phyloP scores from a whole-genome alignment of 64 coral and sea anemone genomes.

The Montipora cactus region DNA sequence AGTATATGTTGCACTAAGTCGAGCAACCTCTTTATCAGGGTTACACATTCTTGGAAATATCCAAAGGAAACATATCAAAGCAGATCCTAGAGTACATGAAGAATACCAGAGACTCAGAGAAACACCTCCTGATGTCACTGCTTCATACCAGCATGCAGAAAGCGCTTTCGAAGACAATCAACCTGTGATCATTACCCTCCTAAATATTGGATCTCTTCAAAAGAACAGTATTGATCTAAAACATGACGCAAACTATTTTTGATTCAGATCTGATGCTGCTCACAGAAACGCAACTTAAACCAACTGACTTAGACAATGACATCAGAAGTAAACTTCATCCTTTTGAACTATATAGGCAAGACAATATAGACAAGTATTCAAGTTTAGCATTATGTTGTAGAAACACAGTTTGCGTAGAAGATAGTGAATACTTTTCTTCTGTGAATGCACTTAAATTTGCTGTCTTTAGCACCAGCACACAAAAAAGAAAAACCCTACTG shows the following conservation, averaged over 20 bases:
- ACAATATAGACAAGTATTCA: conserved; percentile 51
- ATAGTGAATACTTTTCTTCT: conserved; percentile 47
- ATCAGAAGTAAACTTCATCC: conserved; percentile 12
- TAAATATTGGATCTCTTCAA: conserved; percentile 63
- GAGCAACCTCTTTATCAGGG: no score
- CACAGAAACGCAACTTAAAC: conserved; percentile 45
- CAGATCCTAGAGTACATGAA: conserved; percentile 9
- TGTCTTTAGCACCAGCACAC: neutral
- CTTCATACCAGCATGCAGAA: neutral
- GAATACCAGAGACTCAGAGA: conserved; percentile 20
- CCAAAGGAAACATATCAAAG: neutral
- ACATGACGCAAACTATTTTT: neutral
- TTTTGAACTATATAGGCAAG: conserved; percentile 53
- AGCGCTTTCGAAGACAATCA: neutral
- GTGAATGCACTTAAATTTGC: conserved; percentile 61
- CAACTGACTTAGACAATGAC: neutral
- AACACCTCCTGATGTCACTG: neutral
- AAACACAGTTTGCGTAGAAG: neutral
- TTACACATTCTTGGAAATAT: neutral
- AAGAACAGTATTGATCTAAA: conserved; percentile 57
- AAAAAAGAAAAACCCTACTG: conserved; percentile 27
- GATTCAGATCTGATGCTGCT: neutral
- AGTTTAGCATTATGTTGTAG: conserved; percentile 62
- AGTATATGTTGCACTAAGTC: no score
- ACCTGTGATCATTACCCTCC: conserved; percentile 45